Conservation (phyloP, 2,797 vertebrate species). For the Phataginus tricuspis region DNA sequence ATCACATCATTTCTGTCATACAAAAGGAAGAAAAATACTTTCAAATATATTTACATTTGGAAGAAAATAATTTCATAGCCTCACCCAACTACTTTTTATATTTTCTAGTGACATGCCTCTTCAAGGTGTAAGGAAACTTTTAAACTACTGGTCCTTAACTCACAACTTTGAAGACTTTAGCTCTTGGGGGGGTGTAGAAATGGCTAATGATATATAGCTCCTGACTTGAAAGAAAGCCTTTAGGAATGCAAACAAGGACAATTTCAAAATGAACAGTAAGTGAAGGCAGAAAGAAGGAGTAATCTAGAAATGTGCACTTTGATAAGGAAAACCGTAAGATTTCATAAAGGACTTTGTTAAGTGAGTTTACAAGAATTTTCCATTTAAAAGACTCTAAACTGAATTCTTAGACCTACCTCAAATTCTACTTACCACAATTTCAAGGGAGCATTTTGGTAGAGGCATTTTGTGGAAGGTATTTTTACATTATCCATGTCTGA, state of each 20-base stretch:
- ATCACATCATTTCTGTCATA: not conserved
- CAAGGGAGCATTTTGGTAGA: not conserved
- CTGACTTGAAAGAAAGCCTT: not conserved
- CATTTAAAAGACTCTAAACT: not conserved
- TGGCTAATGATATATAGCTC: not conserved
- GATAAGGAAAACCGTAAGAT: not conserved
- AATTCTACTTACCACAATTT: not conserved
- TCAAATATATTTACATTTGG: not conserved
- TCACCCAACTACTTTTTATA: not conserved
- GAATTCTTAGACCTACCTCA: not conserved
- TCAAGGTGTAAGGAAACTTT: not conserved
- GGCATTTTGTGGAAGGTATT: not conserved
- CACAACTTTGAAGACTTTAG: not conserved
- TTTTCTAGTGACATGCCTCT: not conserved
- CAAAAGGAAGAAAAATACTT: not conserved
- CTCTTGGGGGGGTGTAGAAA: not conserved
- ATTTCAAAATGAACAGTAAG: constrained; percentile 3
- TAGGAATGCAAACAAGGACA: not conserved
- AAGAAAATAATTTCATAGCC: not conserved
- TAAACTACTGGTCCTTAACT: not conserved
- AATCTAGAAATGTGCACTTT: not conserved
- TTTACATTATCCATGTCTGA: not conserved
- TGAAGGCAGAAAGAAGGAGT: not conserved
- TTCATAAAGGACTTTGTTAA: not conserved
- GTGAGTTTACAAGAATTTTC: not conserved